Evolutionary conservation across 2,888 invertebrate species (phyloP).

Genomic region (Escarpia spicata): DNA sequence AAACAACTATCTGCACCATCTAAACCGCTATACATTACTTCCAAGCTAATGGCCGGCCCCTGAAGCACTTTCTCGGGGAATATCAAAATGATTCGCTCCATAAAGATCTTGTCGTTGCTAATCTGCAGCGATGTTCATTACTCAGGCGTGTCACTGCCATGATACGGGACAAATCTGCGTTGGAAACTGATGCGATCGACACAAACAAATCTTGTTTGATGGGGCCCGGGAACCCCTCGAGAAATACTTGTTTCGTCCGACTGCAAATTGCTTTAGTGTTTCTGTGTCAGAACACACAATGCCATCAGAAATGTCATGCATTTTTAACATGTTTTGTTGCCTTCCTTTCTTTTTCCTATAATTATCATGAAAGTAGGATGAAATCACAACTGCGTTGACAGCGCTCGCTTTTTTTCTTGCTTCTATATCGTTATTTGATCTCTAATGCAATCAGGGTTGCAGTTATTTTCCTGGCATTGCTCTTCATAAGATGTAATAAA

Average conservation of each 20-base stretch:
- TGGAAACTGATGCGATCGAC: neutral
- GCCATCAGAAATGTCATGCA: neutral
- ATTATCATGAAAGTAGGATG: neutral
- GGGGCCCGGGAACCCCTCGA: neutral
- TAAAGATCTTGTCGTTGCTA: neutral
- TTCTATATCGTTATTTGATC: neutral
- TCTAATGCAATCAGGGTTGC: neutral
- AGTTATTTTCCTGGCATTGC: neutral
- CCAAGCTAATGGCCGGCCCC: neutral
- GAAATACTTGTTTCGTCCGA: neutral
- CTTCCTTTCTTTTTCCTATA: neutral
- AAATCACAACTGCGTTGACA: neutral
- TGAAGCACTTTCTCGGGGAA: neutral
- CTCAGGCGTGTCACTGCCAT: neutral
- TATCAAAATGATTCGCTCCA: conserved; percentile 16
- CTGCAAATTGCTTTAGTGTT: conserved; percentile 5
- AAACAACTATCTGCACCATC: neutral
- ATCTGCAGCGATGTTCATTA: neutral
- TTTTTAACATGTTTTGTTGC: neutral
- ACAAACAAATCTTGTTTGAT: conserved; percentile 4
- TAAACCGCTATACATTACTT: neutral
- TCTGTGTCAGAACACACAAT: neutral
- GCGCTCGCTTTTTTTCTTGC: neutral
- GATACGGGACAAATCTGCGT: neutral
- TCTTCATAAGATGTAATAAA: neutral